Percentiles rank a stretch among this genome's conserved stretches.
phyloP scores from a whole-genome alignment of 2,113 vertebrate species.

The Alectura lathami region DNA sequence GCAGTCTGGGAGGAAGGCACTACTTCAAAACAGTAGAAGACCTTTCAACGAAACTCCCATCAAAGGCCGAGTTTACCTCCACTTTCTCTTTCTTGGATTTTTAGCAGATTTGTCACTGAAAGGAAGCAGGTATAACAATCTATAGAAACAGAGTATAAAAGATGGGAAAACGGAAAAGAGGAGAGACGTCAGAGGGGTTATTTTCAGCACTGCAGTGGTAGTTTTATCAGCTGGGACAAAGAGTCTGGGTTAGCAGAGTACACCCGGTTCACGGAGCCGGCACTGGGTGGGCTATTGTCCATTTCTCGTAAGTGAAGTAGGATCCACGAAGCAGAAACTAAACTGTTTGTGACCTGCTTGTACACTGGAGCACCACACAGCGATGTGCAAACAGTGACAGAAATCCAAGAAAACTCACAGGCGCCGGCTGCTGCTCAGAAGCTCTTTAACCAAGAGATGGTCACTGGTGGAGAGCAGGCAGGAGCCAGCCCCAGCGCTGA shows the following conservation, averaged over 20 bases:
- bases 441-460: neutral
- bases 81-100: slow-evolving; percentile 27
- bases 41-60: neutral
- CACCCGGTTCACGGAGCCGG: neutral
- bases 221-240: slow-evolving; percentile 3
- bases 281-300: neutral
- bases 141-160: neutral
- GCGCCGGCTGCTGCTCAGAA: neutral
- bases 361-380: fast-evolving
- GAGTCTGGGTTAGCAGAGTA: neutral
- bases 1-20: neutral
- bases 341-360: neutral
- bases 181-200: slow-evolving; percentile 17
- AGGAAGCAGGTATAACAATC: neutral
- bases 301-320: neutral
- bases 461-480: too few relatives aligned
- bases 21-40: fast-evolving
- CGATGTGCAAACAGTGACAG: fast-evolving
- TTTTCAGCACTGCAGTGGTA: neutral
- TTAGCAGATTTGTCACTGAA: neutral
- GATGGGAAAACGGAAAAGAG: neutral
- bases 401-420: neutral
- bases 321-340: neutral
- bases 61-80: neutral
- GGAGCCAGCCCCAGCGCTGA: neutral